Base-by-base conservation (phyloP, 2,797 vertebrate species). In the Diceros bicornis region DNA sequence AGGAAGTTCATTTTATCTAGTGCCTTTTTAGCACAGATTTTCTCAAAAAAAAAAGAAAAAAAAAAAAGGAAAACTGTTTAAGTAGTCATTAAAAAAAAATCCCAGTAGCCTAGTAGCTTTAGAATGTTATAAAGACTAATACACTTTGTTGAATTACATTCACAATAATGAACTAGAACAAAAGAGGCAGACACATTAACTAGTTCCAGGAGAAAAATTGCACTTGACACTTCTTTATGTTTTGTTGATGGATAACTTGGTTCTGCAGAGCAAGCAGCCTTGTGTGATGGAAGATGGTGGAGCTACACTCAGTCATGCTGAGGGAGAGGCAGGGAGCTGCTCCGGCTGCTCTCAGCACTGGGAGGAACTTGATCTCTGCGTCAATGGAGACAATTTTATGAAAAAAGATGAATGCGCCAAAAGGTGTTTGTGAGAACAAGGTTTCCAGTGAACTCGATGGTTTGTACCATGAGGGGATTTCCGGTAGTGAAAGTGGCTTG, bases 11-110 rank as follows among this genome's bases (percentile, higher is more conserved):
- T 97, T 96, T 95, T 97, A 94, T 97, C 89, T 93, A 98, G 97
- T 98, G 97, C 98, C 97, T 98, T 98, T 98, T 97, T 97, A 97
- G 97, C 96, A 97, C 94, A 97, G 62, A 85, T 97, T 98, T 98
- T 97, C 75, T 83, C 29, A 59, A 78, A 62, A 64, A 87, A 89
- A 74, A 34, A 72, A 37, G 21, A 12, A n/a, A n/a, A 72, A 89
- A 14, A 14, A n/a, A 62, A 74, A 69, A 91, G 29, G 59, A 57
- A 74, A 95, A 71, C 62, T 89, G 55, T 47, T 94, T 88, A 94
- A 95, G 62, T 93, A 95, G 82, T 97, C 47, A 90, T 94, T 77
- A 21, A 64, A 82, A 41, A 74, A 97, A 95, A 97, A 55, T 91
- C 96, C 94, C 97, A 96, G 92, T 98, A 71, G 20, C 86, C 62